phyloP scores from a whole-genome alignment of 1,140 invertebrate genomes.

The Aphelinus certus region DNA sequence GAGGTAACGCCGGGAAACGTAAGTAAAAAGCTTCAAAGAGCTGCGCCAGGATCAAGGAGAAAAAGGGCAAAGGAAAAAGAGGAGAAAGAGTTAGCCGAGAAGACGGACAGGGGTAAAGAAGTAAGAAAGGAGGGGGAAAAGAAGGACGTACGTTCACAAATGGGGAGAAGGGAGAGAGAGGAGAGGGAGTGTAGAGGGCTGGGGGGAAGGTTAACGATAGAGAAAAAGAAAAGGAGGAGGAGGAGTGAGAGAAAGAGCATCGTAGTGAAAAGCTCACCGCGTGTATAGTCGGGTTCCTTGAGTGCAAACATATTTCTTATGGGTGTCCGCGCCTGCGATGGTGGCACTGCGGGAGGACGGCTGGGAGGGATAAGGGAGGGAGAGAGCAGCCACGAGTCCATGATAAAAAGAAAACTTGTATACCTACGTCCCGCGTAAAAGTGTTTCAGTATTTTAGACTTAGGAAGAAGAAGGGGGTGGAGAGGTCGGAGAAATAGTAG shows the following conservation, averaged over 20 bases:
- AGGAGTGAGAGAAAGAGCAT: not conserved
- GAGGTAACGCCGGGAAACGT: not conserved
- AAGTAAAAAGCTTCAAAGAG: slow-evolving; percentile 12
- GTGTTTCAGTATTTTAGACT: slow-evolving; percentile 40
- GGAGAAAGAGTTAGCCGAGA: too few species aligned
- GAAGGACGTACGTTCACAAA: too few species aligned
- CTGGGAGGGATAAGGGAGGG: not conserved
- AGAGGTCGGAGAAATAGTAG: not conserved
- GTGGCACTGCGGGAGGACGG: not conserved
- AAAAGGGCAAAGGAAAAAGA: too few species aligned
- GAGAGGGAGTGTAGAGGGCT: too few species aligned
- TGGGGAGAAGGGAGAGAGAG: too few species aligned
- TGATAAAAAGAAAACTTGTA: slow-evolving; percentile 37
- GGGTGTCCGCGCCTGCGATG: not conserved
- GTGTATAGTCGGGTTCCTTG: slow-evolving; percentile 22
- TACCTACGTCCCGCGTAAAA: slow-evolving; percentile 32
- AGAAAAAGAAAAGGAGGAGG: slow-evolving; percentile 2
- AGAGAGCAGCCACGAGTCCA: not conserved
- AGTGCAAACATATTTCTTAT: slow-evolving; percentile 39
- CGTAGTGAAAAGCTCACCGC: slow-evolving; percentile 3
- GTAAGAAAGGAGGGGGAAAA: too few species aligned
- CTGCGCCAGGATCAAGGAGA: too few species aligned
- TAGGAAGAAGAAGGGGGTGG: slow-evolving; percentile 12
- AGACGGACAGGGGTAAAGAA: too few species aligned
- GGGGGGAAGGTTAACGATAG: not conserved